phyloP scores from a whole-genome alignment of 1,140 invertebrate species.

The Neelides sp. region DNA sequence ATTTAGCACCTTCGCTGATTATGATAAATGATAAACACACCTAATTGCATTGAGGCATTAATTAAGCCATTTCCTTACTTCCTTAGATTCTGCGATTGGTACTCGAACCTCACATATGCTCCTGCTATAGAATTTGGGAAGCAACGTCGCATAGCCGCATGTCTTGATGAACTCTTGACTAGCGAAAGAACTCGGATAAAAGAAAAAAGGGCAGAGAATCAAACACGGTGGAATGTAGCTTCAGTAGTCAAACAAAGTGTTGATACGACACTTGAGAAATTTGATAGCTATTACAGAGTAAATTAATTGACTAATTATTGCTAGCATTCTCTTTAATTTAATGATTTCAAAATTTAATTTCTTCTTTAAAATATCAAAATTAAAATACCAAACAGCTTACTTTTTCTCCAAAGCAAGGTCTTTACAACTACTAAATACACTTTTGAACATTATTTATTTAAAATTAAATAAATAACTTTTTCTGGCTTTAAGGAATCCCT shows the following conservation, averaged over 20 bases:
- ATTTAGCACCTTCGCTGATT: too few species aligned
- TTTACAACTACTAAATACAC: not conserved
- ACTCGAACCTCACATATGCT: too few species aligned
- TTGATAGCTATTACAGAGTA: conserved; percentile 21
- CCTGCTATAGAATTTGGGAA: conserved; percentile 15
- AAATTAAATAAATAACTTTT: not conserved
- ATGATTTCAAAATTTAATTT: too few species aligned
- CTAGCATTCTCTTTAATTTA: too few species aligned
- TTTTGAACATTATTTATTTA: not conserved
- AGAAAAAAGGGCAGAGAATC: not conserved
- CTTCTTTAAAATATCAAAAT: not conserved
- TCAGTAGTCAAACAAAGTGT: conserved; percentile 6
- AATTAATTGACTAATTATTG: too few species aligned
- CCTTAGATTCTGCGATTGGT: too few species aligned
- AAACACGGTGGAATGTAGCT: conserved; percentile 11
- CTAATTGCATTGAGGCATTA: too few species aligned
- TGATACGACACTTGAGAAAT: conserved; percentile 15
- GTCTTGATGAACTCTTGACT: conserved; percentile 11
- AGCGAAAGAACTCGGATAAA: conserved; percentile 13
- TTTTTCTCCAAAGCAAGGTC: not conserved
- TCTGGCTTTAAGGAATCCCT: conserved; percentile 14
- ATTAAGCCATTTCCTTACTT: too few species aligned
- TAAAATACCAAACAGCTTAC: not conserved
- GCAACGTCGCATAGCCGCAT: conserved; percentile 9
- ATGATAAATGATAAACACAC: too few species aligned